Conservation (phyloP, 2,113 vertebrate genomes). For the Gobius niger region DNA sequence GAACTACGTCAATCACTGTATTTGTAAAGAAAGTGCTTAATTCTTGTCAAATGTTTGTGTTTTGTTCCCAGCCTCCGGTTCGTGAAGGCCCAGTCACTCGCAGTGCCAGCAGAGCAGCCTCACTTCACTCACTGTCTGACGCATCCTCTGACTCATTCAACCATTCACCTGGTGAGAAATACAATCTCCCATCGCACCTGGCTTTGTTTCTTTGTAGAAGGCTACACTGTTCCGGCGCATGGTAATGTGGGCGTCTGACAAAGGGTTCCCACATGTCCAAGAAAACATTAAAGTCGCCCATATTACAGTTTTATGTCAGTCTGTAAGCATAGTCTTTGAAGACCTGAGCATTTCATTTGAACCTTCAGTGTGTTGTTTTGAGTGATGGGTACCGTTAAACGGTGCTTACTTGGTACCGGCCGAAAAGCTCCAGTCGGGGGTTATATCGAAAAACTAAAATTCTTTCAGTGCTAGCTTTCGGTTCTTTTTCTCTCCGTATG, state of each 20-base stretch:
- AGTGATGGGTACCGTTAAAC: too few relatives aligned
- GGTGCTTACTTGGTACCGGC: too few relatives aligned
- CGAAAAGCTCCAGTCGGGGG: too few relatives aligned
- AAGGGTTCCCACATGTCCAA: neutral
- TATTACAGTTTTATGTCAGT: too few relatives aligned
- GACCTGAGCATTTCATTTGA: too few relatives aligned
- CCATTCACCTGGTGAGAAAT: slow-evolving; percentile 82
- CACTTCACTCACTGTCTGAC: slow-evolving; percentile 77
- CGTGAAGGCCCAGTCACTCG: slow-evolving; percentile 64
- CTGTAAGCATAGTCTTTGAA: too few relatives aligned
- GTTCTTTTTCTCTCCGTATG: too few relatives aligned
- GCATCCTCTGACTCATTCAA: slow-evolving; percentile 82
- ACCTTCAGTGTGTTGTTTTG: too few relatives aligned
- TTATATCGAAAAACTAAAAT: too few relatives aligned
- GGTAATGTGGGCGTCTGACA: neutral
- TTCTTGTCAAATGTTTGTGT: slow-evolving; percentile 5
- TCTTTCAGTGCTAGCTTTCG: too few relatives aligned
- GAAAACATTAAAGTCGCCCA: neutral
- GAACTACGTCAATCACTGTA: too few relatives aligned
- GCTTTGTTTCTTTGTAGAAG: neutral
- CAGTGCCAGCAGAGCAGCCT: slow-evolving; percentile 72
- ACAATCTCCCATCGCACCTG: slow-evolving; percentile 1
- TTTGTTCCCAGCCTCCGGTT: slow-evolving; percentile 83
- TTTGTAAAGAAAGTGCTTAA: too few relatives aligned
- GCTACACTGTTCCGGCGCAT: neutral